A percentile compares a stretch with the other conserved stretches of the same genome.
Evolutionary conservation across 2,113 vertebrate species (phyloP).

Genomic region (Caloenas nicobarica): DNA sequence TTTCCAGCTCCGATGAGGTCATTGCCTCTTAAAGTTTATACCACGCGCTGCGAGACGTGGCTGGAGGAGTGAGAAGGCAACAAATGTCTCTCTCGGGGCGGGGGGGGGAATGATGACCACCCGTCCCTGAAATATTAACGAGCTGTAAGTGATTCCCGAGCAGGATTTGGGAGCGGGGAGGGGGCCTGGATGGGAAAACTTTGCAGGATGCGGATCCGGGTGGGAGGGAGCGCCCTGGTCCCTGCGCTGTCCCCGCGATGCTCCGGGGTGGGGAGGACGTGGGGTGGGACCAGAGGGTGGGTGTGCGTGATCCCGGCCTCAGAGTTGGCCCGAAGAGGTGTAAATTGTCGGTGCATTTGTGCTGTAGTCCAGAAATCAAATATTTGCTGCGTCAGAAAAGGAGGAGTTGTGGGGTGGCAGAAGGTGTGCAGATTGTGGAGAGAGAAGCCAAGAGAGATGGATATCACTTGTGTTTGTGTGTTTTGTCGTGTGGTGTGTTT

Average conservation of each 20-base stretch:
- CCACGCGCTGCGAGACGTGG: background rate
- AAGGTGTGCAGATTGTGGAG: background rate
- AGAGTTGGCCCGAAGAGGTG: background rate
- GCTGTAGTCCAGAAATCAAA: background rate
- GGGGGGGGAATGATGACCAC: background rate
- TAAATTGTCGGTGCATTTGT: background rate
- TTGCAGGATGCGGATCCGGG: rapidly evolving
- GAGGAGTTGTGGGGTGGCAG: background rate
- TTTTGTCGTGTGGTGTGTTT: too few species aligned
- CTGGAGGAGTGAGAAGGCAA: slow-evolving; percentile 28
- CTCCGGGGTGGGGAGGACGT: background rate
- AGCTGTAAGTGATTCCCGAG: background rate
- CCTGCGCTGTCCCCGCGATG: rapidly evolving
- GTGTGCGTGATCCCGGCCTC: rapidly evolving
- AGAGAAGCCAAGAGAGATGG: background rate
- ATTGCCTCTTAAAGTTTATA: slow-evolving; percentile 65
- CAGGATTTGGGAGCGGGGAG: background rate
- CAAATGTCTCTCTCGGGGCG: background rate
- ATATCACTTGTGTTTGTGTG: too few species aligned
- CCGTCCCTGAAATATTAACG: background rate
- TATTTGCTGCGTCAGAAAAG: background rate
- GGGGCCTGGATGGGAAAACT: background rate
- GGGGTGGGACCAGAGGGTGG: rapidly evolving
- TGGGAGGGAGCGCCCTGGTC: background rate
- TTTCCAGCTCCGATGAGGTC: slow-evolving; percentile 60